A percentile compares a stretch with the other conserved stretches of the same genome.
phyloP scores from a whole-genome alignment of 2,888 invertebrate species.

The Frankliniella fusca region DNA sequence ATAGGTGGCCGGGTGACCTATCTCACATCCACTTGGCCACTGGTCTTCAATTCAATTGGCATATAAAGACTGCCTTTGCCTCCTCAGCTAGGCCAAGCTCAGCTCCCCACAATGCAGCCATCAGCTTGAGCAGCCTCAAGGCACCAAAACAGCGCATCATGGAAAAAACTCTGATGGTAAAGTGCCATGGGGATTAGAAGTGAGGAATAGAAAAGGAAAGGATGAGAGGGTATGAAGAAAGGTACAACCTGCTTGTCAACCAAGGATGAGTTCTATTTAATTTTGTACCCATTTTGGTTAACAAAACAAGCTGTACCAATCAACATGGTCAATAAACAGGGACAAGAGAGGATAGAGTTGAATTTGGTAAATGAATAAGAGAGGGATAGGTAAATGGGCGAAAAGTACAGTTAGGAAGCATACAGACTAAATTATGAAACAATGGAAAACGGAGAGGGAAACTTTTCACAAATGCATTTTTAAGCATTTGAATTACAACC shows the following conservation, averaged over 20 bases:
- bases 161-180: no score
- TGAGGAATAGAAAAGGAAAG: neutral
- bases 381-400: no score
- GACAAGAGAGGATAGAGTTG: no score
- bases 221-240: constrained; percentile 11
- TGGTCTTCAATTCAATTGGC: constrained; percentile 13
- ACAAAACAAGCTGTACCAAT: neutral
- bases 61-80: constrained; percentile 13
- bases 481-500: no score
- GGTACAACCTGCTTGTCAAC: neutral
- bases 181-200: neutral
- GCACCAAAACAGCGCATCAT: no score
- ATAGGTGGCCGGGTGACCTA: constrained; percentile 28
- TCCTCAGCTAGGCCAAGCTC: neutral
- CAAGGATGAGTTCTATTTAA: neutral
- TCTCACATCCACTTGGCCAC: constrained; percentile 21
- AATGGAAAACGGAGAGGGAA: no score
- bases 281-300: neutral
- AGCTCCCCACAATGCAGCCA: neutral
- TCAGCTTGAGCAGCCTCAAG: neutral
- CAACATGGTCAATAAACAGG: no score
- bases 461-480: no score
- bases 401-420: no score
- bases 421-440: no score
- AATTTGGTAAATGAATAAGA: no score